Percentiles rank a stretch among this genome's conserved stretches.
Evolutionary conservation across 2,888 invertebrate species (phyloP).

Genomic region (Charanyca ferruginea): DNA sequence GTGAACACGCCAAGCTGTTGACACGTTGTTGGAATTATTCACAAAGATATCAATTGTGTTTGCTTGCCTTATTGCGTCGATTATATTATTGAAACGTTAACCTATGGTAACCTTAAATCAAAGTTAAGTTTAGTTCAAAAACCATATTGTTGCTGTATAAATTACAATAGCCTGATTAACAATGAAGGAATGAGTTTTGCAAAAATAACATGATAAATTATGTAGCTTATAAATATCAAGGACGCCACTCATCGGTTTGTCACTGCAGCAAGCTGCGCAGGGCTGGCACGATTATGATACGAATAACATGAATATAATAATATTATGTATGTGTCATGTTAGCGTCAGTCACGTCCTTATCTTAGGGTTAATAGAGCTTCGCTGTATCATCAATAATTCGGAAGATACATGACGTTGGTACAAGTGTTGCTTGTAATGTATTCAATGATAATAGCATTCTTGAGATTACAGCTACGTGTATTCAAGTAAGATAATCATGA

Average conservation of each 20-base stretch:
- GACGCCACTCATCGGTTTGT: constrained; percentile 18
- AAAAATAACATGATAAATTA: no score
- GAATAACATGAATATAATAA: constrained; percentile 50
- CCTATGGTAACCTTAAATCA: background rate
- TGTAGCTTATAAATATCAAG: constrained; percentile 20
- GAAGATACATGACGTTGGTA: constrained; percentile 45
- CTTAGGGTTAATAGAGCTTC: constrained; percentile 32
- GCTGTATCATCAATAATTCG: constrained; percentile 45
- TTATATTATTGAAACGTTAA: background rate
- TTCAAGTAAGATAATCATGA: background rate
- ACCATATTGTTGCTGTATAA: no score
- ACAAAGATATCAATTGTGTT: constrained; percentile 24
- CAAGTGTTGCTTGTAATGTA: constrained; percentile 27
- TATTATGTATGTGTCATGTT: constrained; percentile 48
- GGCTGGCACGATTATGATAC: constrained; percentile 23
- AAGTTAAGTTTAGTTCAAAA: no score
- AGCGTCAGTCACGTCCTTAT: constrained; percentile 58
- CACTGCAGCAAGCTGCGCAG: constrained; percentile 16
- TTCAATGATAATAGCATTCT: constrained; percentile 18
- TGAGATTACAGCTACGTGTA: constrained; percentile 21
- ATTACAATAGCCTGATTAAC: no score
- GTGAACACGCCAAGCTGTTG: constrained; percentile 28
- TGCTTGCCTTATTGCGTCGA: background rate
- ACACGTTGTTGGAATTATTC: constrained; percentile 18
- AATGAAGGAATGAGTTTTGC: no score